Evolutionary conservation across 2,113 vertebrate genomes (phyloP).

Genomic region (Campylorhamphus procurvoides): DNA sequence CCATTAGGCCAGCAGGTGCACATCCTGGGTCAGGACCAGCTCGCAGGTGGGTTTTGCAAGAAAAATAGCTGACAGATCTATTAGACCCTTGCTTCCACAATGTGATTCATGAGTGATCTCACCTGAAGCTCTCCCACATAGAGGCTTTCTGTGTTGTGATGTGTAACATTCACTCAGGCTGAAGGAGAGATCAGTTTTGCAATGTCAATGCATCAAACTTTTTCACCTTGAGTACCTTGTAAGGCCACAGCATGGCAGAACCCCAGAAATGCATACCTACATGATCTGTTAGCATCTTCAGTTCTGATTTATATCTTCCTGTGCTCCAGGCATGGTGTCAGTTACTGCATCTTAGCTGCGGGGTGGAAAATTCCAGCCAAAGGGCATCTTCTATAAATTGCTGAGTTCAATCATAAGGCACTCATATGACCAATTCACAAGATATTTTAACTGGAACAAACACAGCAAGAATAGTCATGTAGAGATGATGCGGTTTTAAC

Average conservation of each 20-base stretch:
- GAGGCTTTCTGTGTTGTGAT: not conserved
- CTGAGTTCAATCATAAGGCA: not conserved
- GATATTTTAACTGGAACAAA: conserved; percentile 2
- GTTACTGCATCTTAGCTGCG: not conserved
- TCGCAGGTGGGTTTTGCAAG: not conserved
- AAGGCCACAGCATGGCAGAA: not conserved
- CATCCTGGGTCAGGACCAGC: not conserved
- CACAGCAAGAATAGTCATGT: not conserved
- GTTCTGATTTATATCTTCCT: not conserved
- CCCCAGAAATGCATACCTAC: not conserved
- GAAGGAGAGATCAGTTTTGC: not conserved
- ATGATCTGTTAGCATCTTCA: not conserved
- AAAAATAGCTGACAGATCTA: not conserved
- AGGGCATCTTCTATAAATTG: not conserved
- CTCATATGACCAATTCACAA: not conserved
- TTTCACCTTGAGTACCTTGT: not conserved
- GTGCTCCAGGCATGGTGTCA: not conserved
- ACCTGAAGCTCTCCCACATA: not conserved
- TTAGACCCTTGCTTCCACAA: not conserved
- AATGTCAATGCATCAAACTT: not conserved
- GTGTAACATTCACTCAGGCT: accelerated
- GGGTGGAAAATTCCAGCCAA: not conserved
- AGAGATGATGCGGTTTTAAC: not conserved
- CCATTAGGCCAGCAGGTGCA: not conserved
- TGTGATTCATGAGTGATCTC: not conserved